Conservation (phyloP, 2,113 vertebrate genomes). For the Tragelaphus imberbis region DNA sequence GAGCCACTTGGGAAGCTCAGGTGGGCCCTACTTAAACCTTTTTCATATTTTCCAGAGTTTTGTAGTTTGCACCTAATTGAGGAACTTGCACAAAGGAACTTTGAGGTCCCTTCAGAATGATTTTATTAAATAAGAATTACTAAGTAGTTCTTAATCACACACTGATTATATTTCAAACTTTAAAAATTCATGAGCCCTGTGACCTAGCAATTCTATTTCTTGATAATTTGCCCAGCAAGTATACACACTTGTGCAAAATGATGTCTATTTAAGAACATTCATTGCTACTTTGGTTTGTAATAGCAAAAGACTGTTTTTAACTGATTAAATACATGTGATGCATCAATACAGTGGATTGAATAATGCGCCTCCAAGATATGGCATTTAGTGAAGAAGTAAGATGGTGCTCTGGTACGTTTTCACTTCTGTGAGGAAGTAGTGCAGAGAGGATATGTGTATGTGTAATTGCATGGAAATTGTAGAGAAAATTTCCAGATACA, state of each 20-base stretch:
- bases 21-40: neutral
- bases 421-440: neutral
- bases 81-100: neutral
- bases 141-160: neutral
- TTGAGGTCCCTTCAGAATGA: neutral
- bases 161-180: neutral
- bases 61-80: neutral
- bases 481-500: neutral
- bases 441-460: neutral
- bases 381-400: neutral
- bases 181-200: neutral
- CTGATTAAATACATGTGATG: neutral
- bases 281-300: neutral
- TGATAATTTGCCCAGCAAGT: neutral
- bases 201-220: neutral
- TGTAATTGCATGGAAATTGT: neutral
- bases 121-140: neutral
- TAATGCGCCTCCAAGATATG: neutral
- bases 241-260: neutral
- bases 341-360: neutral
- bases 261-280: neutral
- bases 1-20: neutral
- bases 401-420: neutral
- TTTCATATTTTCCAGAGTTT: neutral
- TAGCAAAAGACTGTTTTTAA: neutral